Percentiles rank a stretch among this genome's conserved stretches.
Conservation (phyloP, 2,113 vertebrate species). For the Cichladusa arquata region DNA sequence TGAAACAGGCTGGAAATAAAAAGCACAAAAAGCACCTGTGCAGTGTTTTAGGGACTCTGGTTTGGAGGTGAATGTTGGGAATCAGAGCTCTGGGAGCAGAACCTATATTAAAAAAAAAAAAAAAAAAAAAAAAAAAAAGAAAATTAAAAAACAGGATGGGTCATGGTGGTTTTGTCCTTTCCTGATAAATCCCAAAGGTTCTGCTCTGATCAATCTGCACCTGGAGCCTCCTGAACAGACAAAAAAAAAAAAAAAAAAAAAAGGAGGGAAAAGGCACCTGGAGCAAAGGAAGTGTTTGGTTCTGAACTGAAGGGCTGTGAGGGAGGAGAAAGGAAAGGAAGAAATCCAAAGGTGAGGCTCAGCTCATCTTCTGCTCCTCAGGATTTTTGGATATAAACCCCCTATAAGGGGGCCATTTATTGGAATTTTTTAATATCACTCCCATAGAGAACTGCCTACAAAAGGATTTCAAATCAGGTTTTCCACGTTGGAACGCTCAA, state of each 20-base stretch:
- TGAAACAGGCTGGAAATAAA: background rate
- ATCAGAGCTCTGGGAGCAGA: background rate
- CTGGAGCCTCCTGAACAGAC: background rate
- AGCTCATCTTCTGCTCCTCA: background rate
- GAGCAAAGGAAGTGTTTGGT: background rate
- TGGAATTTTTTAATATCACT: background rate
- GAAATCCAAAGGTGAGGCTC: background rate
- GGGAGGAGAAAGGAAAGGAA: background rate
- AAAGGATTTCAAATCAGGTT: background rate
- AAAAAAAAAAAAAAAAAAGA: background rate
- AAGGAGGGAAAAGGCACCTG: background rate
- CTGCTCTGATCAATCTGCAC: background rate
- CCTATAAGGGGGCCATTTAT: background rate
- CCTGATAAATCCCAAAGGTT: background rate
- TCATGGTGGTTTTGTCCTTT: background rate
- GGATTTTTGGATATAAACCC: background rate
- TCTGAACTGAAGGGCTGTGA: background rate
- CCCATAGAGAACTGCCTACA: background rate
- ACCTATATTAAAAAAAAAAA: background rate
- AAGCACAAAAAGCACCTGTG: background rate
- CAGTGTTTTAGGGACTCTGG: fast-evolving
- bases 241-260: background rate
- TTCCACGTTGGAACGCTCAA: background rate
- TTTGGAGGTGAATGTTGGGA: background rate
- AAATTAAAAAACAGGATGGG: background rate